Evolutionary conservation across 1,140 invertebrate genomes (phyloP), one percentile per base, ranked within the genome.

Genomic region (Pseudomyrmex dendroicus): DNA sequence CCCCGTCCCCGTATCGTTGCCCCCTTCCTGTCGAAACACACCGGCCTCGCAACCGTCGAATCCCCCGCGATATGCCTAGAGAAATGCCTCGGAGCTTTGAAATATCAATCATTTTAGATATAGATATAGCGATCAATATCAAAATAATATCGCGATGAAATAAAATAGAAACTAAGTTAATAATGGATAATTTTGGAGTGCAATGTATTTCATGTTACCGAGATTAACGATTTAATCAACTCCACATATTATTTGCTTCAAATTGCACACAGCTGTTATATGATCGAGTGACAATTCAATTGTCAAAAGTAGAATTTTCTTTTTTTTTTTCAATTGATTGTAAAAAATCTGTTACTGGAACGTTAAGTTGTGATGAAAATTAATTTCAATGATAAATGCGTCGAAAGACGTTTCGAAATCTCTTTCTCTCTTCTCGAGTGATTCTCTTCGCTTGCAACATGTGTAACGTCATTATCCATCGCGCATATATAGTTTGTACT

Each of bases 1-100:
- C 86, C 86, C 84, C 87, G 85, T 88, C 86, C 83, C 80, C 48
- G 13, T 35, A 13, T 20, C 22, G 22, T 63, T 57, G 48, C 35
- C 67, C 61, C 62, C 17, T 68, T 57, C 68, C 61, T 59, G 25
- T n/a, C 82, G 76, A 68, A 46, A 52, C n/a, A 52, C 57, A 52
- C 57, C 78, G 22, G 56, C 48, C 76, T 66, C 15, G 62, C 25
- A 54, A 48, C 44, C 52, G 66, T 44, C 54, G 48, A 78, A 78
- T 70, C 52, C 52, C 35, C 15, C n/a, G 35, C 35, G 74, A 46
- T 57, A 68, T 15, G 52, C 15, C 59, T 15, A 20, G 22, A n/a
- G 76, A 78, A 54, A 68, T 13, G 66, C 44, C 52, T 59, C 2
- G 64, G 4, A 25, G 20, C 35, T n/a, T 66, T 44, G 20, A 52